Evolutionary conservation across 2,113 vertebrate species (phyloP), one percentile per base, ranked within the genome.

Genomic region (Dasyurus viverrinus): DNA sequence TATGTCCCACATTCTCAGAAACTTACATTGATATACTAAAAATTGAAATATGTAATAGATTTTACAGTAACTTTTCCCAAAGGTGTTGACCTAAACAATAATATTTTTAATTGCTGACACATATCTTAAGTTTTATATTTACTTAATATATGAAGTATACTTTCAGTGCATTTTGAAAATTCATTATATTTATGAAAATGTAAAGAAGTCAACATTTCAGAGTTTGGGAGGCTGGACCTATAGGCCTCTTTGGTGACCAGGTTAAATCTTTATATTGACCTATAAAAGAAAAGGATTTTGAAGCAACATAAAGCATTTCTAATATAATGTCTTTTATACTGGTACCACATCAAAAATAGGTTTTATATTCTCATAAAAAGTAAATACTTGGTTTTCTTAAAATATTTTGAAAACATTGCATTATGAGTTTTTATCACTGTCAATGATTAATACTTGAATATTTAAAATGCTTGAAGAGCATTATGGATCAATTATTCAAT

Each of bases 21-120:
- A 98, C 94, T 97, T 96, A 93, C 60, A 96, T 6, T 97, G 89
- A 96, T 92, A 97, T 89, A 96, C 92, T 93, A 92, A 97, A 97
- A 97, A 96, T 93, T 97, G 92, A 97, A 96, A 96, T 95, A 57
- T 90, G 46, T 91, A 92, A 54, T 96, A 96, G 92, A 96, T 95
- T 97, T 97, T 95, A 92, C 47, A 96, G 55, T 97, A 96, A 95
- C 19, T 95, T 96, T 93, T 89, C 89, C 93, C 92, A 97, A 53
- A 89, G 68, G 91, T 90, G 91, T 94, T 95, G 94, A 93, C 97
- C 97, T 93, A 89, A 95, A 92, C 68, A 97, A 93, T 97, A 93
- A 94, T 94, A 94, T 94, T 95, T 95, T 94, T 97, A 96, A 96
- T 97, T 92, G 36, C 60, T 93, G 93, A 96, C 55, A 96, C 95